Conservation (phyloP, 2,113 vertebrate genomes). For the Monopterus albus region DNA sequence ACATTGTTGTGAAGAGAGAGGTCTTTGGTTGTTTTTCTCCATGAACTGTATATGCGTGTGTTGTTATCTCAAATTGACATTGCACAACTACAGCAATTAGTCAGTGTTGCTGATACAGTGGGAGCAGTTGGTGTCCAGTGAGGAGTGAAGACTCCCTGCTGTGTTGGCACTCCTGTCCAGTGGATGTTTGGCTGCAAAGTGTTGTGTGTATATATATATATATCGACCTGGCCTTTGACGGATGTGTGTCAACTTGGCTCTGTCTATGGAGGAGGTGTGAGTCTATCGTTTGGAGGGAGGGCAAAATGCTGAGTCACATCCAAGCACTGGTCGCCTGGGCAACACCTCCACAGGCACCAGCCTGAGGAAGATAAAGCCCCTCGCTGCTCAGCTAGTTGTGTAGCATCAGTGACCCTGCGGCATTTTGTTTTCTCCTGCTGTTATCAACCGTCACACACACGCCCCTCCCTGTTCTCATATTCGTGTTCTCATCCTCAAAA, state of each 20-base stretch:
- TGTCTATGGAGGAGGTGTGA: constrained; percentile 39
- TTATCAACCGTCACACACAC: constrained; percentile 22
- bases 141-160: not conserved
- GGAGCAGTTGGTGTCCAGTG: not conserved
- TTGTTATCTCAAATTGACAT: too few relatives aligned
- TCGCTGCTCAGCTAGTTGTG: constrained; percentile 34
- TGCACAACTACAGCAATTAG: not conserved
- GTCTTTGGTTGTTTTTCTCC: too few relatives aligned
- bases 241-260: constrained; percentile 14
- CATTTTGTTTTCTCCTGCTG: constrained; percentile 11
- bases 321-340: constrained; percentile 63
- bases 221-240: constrained; percentile 30
- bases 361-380: constrained; percentile 37
- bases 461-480: not conserved
- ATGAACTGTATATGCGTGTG: not conserved
- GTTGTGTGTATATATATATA: too few relatives aligned
- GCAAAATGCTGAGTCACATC: constrained; percentile 75
- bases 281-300: not conserved
- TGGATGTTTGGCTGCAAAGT: constrained; percentile 16
- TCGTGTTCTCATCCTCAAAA: not conserved
- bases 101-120: not conserved
- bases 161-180: constrained; percentile 1
- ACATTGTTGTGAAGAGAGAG: too few relatives aligned
- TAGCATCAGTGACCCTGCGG: constrained; percentile 20
- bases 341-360: constrained; percentile 64